Evolutionary conservation across 2,888 invertebrate species (phyloP).

Genomic region (Synanthedon vespiformis): DNA sequence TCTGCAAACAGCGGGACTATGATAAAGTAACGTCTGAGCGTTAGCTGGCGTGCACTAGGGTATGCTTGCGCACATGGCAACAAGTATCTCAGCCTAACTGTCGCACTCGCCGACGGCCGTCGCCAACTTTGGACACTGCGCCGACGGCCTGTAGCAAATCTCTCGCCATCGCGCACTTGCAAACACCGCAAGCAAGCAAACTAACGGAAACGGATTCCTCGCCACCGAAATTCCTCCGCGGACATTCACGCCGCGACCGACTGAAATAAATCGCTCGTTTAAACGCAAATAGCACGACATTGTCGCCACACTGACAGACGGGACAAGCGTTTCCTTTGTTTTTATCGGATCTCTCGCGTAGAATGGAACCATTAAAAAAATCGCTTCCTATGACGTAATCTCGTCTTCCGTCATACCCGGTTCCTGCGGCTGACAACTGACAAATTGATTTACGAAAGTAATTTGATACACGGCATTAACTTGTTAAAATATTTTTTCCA

Average conservation of each 20-base stretch:
- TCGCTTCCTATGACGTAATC: slow-evolving; percentile 44
- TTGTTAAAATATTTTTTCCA: too few species aligned
- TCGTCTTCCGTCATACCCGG: slow-evolving; percentile 32
- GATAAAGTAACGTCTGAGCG: slow-evolving; percentile 27
- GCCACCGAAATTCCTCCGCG: slow-evolving; percentile 64
- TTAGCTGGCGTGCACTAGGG: slow-evolving; percentile 14
- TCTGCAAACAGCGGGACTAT: slow-evolving; percentile 43
- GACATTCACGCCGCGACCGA: slow-evolving; percentile 64
- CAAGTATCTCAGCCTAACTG: slow-evolving; percentile 20
- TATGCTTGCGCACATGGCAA: slow-evolving; percentile 19
- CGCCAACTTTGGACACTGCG: slow-evolving; percentile 15
- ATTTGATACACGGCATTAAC: slow-evolving; percentile 11
- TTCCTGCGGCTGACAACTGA: slow-evolving; percentile 18
- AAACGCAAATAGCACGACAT: slow-evolving; percentile 65
- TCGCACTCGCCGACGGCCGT: slow-evolving; percentile 5
- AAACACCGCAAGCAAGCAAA: slow-evolving; percentile 14
- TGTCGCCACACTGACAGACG: slow-evolving; percentile 63
- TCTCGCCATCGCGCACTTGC: slow-evolving; percentile 3
- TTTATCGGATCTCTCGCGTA: slow-evolving; percentile 29
- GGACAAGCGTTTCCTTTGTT: slow-evolving; percentile 58
- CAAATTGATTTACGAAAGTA: slow-evolving; percentile 11
- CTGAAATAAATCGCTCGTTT: slow-evolving; percentile 68
- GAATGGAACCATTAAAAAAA: slow-evolving; percentile 23
- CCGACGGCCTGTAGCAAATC: slow-evolving; percentile 8
- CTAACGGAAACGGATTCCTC: slow-evolving; percentile 62